Conservation (phyloP, 2,113 vertebrate species). For the Sitta europaea region DNA sequence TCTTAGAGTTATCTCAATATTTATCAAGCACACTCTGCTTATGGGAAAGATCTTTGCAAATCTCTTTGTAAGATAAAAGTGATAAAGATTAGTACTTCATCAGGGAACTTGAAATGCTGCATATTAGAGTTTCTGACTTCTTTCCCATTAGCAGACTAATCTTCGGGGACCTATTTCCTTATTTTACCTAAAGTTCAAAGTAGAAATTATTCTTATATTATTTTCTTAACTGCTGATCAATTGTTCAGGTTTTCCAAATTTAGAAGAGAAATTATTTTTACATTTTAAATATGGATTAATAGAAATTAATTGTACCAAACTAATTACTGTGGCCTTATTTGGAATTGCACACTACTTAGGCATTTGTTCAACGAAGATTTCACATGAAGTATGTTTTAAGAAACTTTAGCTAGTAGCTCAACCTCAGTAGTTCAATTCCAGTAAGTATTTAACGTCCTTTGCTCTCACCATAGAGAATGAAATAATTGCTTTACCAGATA, state of each 20-base stretch:
- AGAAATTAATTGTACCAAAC: neutral
- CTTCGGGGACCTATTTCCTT: neutral
- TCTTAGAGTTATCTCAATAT: neutral
- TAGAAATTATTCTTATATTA: neutral
- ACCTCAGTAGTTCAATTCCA: neutral
- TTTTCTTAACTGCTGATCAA: neutral
- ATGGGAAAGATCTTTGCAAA: neutral
- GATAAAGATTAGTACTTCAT: neutral
- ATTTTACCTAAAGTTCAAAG: slow-evolving; percentile 21
- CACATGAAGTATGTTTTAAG: neutral
- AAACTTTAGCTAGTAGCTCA: neutral
- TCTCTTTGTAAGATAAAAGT: neutral
- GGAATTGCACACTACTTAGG: neutral
- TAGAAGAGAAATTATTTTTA: neutral
- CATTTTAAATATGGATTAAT: neutral
- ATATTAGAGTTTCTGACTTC: neutral
- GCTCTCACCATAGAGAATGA: neutral
- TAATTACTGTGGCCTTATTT: neutral
- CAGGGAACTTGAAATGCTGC: neutral
- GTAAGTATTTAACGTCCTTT: neutral
- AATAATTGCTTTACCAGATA: neutral
- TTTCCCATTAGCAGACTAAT: neutral
- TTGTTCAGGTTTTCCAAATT: slow-evolving; percentile 15
- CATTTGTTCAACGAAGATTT: slow-evolving; percentile 8
- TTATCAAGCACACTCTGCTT: neutral